A percentile compares a stretch with the other conserved stretches of the same genome.
Conservation (phyloP, 1,140 invertebrate genomes). For the Asbolus verrucosus region DNA sequence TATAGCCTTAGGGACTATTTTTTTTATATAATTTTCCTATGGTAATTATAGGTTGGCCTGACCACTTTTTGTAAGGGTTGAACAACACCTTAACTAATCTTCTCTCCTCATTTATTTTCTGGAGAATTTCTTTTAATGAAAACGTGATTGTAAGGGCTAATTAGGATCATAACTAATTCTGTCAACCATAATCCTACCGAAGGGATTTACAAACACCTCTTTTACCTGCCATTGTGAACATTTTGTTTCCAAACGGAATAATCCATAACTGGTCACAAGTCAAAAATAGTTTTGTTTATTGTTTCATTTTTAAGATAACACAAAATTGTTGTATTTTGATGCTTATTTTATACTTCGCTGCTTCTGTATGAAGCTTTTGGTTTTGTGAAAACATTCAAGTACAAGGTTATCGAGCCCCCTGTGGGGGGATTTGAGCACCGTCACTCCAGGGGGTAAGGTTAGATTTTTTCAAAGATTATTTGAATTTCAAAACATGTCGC, state of each 20-base stretch:
- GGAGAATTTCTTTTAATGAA: neutral
- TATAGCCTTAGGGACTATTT: slow-evolving; percentile 14
- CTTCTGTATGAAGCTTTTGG: neutral
- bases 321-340: too few species aligned
- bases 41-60: slow-evolving; percentile 26
- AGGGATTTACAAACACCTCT: neutral
- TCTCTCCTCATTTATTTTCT: neutral
- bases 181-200: neutral
- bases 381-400: slow-evolving; percentile 3
- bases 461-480: slow-evolving; percentile 16
- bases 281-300: slow-evolving; percentile 15
- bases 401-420: neutral
- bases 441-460: slow-evolving; percentile 1
- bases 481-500: slow-evolving; percentile 2
- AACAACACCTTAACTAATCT: slow-evolving; percentile 26
- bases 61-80: slow-evolving; percentile 29
- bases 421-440: neutral
- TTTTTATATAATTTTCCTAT: slow-evolving; percentile 13
- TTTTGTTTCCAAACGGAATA: too few species aligned
- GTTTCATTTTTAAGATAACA: too few species aligned
- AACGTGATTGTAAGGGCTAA: slow-evolving; percentile 18
- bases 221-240: neutral
- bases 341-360: neutral
- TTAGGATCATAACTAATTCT: slow-evolving; percentile 16
- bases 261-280: too few species aligned